These are phyloP conservation scores for Trichopoda pennipes DNA, from an alignment of 2,888 invertebrate genomes.

Conservation along the genomic window DNA sequence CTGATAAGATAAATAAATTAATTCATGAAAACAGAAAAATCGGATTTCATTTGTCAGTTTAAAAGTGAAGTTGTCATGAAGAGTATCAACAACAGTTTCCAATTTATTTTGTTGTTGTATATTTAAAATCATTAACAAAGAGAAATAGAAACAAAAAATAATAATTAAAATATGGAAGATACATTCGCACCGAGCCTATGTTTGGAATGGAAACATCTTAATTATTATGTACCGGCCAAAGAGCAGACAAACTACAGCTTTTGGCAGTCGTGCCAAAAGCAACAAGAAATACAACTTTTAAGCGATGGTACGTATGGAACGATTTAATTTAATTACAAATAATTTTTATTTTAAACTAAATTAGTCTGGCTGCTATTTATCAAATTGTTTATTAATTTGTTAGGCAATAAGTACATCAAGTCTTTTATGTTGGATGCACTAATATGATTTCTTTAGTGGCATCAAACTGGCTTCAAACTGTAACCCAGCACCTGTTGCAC, in stretches of 20 bases:
- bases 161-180: constrained; percentile 36
- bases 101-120: not conserved
- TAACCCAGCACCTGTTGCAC: constrained; percentile 28
- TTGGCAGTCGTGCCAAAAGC: constrained; percentile 77
- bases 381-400: constrained; percentile 4
- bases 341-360: too few species aligned
- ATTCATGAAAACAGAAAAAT: not conserved
- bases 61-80: not conserved
- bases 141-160: not conserved
- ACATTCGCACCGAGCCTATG: constrained; percentile 72
- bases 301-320: constrained; percentile 77
- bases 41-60: constrained; percentile 13
- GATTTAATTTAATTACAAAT: too few species aligned
- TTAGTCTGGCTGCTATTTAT: constrained; percentile 1
- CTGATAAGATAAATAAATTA: constrained; percentile 38
- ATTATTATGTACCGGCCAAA: constrained; percentile 78
- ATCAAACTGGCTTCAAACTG: not conserved
- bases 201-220: constrained; percentile 79
- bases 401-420: constrained; percentile 31
- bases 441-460: constrained; percentile 55
- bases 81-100: not conserved
- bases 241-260: constrained; percentile 78
- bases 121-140: not conserved
- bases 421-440: constrained; percentile 32
- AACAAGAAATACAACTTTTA: constrained; percentile 75